Conservation (phyloP, 2,797 vertebrate genomes). For the Xiphorhynchus erythropygius region DNA sequence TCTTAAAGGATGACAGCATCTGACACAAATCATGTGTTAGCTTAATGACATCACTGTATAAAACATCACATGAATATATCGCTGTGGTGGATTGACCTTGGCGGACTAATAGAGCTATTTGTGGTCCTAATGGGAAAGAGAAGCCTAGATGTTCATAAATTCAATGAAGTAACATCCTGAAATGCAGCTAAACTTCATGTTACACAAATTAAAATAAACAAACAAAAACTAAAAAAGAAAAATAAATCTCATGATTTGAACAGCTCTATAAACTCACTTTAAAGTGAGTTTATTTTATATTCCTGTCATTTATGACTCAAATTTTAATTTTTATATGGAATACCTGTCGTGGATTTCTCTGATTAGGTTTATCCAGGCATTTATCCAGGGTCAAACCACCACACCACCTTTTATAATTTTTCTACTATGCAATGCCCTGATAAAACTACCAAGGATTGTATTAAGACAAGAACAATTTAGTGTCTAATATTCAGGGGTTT, state of each 20-base stretch:
- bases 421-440: not conserved
- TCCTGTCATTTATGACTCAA: not conserved
- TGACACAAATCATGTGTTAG: constrained; percentile 9
- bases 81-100: not conserved
- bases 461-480: not conserved
- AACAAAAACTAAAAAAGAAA: not conserved
- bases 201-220: not conserved
- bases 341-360: not conserved
- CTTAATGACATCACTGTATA: not conserved
- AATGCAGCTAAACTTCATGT: not conserved
- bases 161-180: not conserved
- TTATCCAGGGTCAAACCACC: no score
- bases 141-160: not conserved
- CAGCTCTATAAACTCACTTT: not conserved
- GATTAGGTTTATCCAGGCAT: no score
- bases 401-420: not conserved
- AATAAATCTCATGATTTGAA: not conserved
- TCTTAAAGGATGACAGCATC: not conserved
- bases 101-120: not conserved
- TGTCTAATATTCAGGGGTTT: not conserved
- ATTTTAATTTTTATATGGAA: not conserved
- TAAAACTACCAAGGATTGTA: not conserved
- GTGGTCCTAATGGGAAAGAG: not conserved
- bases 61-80: not conserved
- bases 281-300: not conserved